A percentile compares a stretch with the other conserved stretches of the same genome.
Evolutionary conservation across 2,113 vertebrate genomes (phyloP).

Genomic region (Pipra filicauda): DNA sequence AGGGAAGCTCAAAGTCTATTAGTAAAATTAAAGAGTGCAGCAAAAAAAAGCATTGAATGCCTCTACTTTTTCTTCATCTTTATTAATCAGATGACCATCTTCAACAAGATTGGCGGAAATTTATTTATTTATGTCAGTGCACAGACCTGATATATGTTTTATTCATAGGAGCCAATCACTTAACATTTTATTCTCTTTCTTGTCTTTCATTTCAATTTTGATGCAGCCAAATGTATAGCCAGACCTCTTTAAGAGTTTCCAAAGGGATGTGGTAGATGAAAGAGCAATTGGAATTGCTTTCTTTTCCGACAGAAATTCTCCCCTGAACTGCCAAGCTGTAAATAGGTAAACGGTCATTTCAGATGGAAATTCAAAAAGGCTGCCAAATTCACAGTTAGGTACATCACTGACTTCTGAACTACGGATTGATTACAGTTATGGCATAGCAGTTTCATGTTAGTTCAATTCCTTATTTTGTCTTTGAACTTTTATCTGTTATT

Average conservation of each 20-base stretch:
- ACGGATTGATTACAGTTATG: neutral
- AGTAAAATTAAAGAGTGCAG: neutral
- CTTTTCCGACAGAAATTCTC: neutral
- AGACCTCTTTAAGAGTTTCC: neutral
- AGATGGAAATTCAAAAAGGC: neutral
- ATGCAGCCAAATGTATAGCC: neutral
- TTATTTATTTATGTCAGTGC: neutral
- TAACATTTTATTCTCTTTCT: neutral
- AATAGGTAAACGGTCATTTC: neutral
- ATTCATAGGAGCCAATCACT: neutral
- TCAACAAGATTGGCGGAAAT: neutral
- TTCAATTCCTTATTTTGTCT: neutral
- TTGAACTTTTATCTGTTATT: neutral
- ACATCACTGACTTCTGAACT: neutral
- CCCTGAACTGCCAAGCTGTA: neutral
- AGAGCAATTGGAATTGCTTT: neutral
- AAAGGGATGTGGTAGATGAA: neutral
- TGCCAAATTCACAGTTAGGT: neutral
- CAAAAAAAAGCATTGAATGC: fast-evolving
- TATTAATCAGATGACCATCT: neutral
- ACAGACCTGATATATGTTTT: fast-evolving
- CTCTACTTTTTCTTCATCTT: neutral
- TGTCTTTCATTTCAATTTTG: neutral
- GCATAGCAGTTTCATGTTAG: neutral
- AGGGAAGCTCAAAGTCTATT: neutral